Evolutionary conservation across 1,140 invertebrate species (phyloP).

Genomic region (Trichogramma pretiosum): DNA sequence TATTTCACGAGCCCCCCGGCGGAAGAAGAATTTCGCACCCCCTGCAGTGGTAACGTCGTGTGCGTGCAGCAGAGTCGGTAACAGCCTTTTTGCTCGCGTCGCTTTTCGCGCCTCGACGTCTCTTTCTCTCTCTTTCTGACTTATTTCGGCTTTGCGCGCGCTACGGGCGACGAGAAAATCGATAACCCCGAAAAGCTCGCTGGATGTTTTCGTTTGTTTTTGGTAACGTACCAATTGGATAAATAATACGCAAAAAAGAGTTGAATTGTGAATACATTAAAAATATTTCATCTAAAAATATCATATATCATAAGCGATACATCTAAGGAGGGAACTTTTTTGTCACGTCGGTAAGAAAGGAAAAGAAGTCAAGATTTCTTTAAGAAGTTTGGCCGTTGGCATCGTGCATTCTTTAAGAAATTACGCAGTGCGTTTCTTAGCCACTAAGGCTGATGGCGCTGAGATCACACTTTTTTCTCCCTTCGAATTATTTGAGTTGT

Average conservation of each 20-base stretch:
- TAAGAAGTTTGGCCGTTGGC: conserved; percentile 38
- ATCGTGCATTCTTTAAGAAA: conserved; percentile 35
- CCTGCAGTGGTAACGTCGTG: conserved; percentile 41
- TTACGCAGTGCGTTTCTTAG: conserved; percentile 22
- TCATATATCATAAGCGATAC: too few relatives aligned
- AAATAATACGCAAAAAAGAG: too few relatives aligned
- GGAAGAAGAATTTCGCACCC: conserved; percentile 38
- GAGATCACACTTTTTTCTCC: too few relatives aligned
- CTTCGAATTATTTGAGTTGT: too few relatives aligned
- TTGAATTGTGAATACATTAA: too few relatives aligned
- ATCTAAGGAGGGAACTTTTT: background rate
- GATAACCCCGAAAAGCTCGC: too few relatives aligned
- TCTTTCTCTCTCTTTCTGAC: background rate
- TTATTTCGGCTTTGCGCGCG: too few relatives aligned
- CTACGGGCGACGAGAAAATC: too few relatives aligned
- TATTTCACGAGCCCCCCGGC: conserved; percentile 35
- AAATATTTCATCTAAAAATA: too few relatives aligned
- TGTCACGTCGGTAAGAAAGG: conserved; percentile 43
- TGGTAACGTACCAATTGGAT: too few relatives aligned
- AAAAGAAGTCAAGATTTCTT: conserved; percentile 38
- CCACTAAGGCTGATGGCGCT: conserved; percentile 33
- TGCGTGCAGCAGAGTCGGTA: conserved; percentile 32
- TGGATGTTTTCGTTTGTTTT: too few relatives aligned
- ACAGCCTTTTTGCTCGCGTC: conserved; percentile 15
- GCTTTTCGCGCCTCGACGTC: background rate